Conservation (phyloP, 2,888 invertebrate species). For the Ornithoptera priamus region DNA sequence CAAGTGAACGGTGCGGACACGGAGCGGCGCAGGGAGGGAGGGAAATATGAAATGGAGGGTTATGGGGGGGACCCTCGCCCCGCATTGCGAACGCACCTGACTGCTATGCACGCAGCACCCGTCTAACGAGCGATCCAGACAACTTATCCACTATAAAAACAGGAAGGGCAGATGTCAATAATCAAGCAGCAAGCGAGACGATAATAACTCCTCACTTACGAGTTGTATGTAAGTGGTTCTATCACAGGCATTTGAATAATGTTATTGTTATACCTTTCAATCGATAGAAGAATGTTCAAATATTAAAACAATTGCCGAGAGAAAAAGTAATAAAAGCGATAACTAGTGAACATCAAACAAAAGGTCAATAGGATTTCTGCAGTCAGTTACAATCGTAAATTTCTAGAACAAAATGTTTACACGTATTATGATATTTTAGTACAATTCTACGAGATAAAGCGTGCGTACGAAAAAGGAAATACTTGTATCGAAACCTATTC, state of each 20-base stretch:
- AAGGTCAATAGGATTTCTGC: too few species aligned
- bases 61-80: conserved; percentile 38
- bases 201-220: conserved; percentile 19
- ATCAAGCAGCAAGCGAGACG: conserved; percentile 45
- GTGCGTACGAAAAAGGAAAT: neutral
- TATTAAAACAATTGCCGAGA: too few species aligned
- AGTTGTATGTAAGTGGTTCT: neutral
- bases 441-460: neutral
- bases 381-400: too few species aligned
- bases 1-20: conserved; percentile 74
- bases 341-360: too few species aligned
- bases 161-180: conserved; percentile 67
- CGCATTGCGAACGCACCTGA: conserved; percentile 67
- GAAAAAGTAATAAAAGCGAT: too few species aligned
- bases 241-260: conserved; percentile 10
- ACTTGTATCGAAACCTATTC: neutral
- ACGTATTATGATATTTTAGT: neutral
- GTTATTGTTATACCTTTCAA: neutral
- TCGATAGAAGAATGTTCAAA: neutral
- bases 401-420: neutral
- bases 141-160: conserved; percentile 43
- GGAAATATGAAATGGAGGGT: conserved; percentile 43
- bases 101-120: conserved; percentile 51
- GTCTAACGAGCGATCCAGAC: conserved; percentile 40
- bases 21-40: conserved; percentile 46